These are phyloP conservation scores for Eupithecia inturbata DNA, from an alignment of 2,888 invertebrate genomes.

Conservation along the genomic window DNA sequence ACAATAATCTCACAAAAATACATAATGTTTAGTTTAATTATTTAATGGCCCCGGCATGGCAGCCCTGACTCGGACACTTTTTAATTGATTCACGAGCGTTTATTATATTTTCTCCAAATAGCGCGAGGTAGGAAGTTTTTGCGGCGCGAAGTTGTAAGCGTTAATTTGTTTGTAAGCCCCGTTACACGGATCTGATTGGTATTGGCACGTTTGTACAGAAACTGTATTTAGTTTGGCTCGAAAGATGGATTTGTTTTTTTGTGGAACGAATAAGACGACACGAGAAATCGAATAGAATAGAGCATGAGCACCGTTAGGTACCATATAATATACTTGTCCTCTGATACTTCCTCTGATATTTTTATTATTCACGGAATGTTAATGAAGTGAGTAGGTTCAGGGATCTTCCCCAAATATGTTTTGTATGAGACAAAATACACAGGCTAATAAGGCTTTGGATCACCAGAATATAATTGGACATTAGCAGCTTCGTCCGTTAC, in stretches of 20 bases:
- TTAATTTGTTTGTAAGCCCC: constrained; percentile 20
- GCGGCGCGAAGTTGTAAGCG: constrained; percentile 23
- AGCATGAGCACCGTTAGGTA: not conserved
- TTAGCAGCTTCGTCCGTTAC: no score
- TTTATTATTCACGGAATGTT: not conserved
- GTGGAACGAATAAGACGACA: not conserved
- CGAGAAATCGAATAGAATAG: not conserved
- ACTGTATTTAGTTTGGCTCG: constrained; percentile 12
- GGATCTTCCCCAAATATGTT: not conserved
- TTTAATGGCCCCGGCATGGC: not conserved
- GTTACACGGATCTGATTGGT: constrained; percentile 26
- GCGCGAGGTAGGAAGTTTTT: constrained; percentile 36
- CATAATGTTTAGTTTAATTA: not conserved
- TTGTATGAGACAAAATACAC: no score
- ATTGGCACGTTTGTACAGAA: constrained; percentile 15
- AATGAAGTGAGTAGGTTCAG: not conserved
- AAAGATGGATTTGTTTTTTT: constrained; percentile 15
- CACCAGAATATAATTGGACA: no score
- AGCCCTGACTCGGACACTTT: constrained; percentile 54
- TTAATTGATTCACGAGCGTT: constrained; percentile 59
- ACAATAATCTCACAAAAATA: not conserved
- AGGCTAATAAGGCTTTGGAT: no score
- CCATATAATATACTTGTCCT: not conserved
- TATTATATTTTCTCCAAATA: constrained; percentile 42
- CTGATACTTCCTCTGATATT: not conserved